Evolutionary conservation across 2,888 invertebrate species (phyloP), one percentile per base, ranked within the genome.

Genomic region (Nomada flava): DNA sequence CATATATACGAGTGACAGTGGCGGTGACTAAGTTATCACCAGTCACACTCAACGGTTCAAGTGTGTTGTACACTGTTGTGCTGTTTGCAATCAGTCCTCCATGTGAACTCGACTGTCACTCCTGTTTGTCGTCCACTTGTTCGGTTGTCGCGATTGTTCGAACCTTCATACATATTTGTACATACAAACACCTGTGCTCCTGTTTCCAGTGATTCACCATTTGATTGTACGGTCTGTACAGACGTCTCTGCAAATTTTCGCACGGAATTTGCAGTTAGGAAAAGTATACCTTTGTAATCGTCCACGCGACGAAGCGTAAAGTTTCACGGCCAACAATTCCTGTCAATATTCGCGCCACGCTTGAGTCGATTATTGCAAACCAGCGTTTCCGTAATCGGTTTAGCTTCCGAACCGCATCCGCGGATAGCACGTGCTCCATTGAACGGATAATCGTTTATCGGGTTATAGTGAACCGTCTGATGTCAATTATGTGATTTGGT

Each of bases 401-500:
- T 52, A 59, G 53, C 55, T 82, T 69, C 57, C 69, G 60, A 73
- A 67, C 42, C 76, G 82, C 76, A 76, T 81, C 82, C 65, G 70
- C 60, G 73, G 82, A 52, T 70, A 77, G 68, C 83, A 82, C 83
- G 82, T 75, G 82, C 50, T 69, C 64, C 71, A 63, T 44, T 57
- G 70, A 62, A 62, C 71, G 57, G 57, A 44, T 44, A 69, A 73
- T 73, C 76, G 29, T 53, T 71, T 59, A 68, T 78, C 72, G 74
- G 15, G 59, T 68, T 53, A 20, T 42, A 44, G 70, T 59, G 23
- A 65, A 23, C 26, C 62, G 52, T 79, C 77, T 79, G 47, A 86
- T 64, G 68, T 59, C 65, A 88, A 86, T 88, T 86, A 88, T 85
- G 82, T 83, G 86, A 88, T 79, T 81, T 76, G 72, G 64, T 65